A percentile compares a stretch with the other conserved stretches of the same genome.
phyloP scores from a whole-genome alignment of 2,113 vertebrate genomes.

The Mugil cephalus region DNA sequence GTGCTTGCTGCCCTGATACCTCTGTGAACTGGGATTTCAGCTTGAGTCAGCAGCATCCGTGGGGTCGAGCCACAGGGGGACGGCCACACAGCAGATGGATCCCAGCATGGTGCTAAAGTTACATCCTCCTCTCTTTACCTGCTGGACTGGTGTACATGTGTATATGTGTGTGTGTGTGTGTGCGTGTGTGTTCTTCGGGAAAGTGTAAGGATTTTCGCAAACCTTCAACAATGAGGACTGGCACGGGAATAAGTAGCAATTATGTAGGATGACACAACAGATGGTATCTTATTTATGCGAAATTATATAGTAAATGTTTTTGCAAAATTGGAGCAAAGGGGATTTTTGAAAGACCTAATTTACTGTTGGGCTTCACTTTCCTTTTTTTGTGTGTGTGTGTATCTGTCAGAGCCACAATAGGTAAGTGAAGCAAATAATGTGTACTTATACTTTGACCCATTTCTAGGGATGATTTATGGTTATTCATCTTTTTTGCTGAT shows the following conservation, averaged over 20 bases:
- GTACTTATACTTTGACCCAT: too few relatives aligned
- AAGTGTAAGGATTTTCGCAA: slow-evolving; percentile 57
- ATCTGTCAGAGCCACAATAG: too few relatives aligned
- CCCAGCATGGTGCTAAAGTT: slow-evolving; percentile 57
- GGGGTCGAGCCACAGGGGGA: slow-evolving; percentile 45
- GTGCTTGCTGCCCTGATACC: slow-evolving; percentile 32
- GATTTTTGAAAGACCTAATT: background rate
- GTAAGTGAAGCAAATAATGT: too few relatives aligned
- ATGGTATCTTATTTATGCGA: slow-evolving; percentile 58
- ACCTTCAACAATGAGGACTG: slow-evolving; percentile 60
- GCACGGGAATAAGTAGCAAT: slow-evolving; percentile 46
- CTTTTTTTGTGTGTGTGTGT: background rate
- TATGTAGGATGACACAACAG: slow-evolving; percentile 52
- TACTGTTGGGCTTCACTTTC: background rate
- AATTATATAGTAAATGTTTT: slow-evolving; percentile 39
- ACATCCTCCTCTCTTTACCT: slow-evolving; percentile 50
- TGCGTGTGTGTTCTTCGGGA: background rate
- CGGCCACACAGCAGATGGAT: slow-evolving; percentile 66
- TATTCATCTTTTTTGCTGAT: too few relatives aligned
- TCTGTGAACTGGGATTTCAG: slow-evolving; percentile 52
- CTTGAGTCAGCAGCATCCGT: slow-evolving; percentile 57
- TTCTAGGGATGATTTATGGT: too few relatives aligned
- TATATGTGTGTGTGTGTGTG: background rate
- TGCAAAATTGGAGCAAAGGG: background rate
- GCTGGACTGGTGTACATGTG: too few relatives aligned